Conservation (phyloP, 2,888 invertebrate genomes). For the Philopedon plagiatum region DNA sequence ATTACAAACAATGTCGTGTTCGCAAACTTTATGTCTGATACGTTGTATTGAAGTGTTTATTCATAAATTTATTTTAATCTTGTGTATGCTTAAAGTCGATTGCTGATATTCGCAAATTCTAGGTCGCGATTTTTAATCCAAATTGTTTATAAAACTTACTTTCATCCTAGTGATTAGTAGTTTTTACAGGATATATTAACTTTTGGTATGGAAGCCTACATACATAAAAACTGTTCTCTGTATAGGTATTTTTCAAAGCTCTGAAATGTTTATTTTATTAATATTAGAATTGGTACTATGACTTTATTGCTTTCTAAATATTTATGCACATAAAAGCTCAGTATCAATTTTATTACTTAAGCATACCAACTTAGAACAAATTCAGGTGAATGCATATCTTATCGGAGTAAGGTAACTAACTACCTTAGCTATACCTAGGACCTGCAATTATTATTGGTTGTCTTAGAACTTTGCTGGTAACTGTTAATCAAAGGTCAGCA, state of each 20-base stretch:
- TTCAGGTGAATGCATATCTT: background rate
- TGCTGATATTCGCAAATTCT: constrained; percentile 18
- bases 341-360: constrained; percentile 7
- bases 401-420: too few relatives aligned
- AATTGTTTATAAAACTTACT: constrained; percentile 4
- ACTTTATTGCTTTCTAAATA: constrained; percentile 24
- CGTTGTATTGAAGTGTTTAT: constrained; percentile 28
- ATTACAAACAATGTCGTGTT: constrained; percentile 39
- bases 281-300: constrained; percentile 5
- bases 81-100: background rate
- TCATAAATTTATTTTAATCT: constrained; percentile 27
- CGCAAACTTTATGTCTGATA: constrained; percentile 19
- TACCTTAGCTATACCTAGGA: too few relatives aligned
- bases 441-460: too few relatives aligned
- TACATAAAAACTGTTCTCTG: background rate
- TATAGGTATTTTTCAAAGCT: background rate
- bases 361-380: background rate
- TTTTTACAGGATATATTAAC: constrained; percentile 13
- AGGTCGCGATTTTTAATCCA: constrained; percentile 21
- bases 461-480: too few relatives aligned
- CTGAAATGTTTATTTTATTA: constrained; percentile 9
- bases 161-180: constrained; percentile 22
- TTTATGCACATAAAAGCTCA: constrained; percentile 10
- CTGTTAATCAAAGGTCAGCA: too few relatives aligned
- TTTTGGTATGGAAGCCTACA: constrained; percentile 8